A percentile compares a stretch with the other conserved stretches of the same genome.
These are phyloP conservation scores for Lordiphosa mommai DNA, from an alignment of 1,140 invertebrate genomes.

Conservation along the genomic window DNA sequence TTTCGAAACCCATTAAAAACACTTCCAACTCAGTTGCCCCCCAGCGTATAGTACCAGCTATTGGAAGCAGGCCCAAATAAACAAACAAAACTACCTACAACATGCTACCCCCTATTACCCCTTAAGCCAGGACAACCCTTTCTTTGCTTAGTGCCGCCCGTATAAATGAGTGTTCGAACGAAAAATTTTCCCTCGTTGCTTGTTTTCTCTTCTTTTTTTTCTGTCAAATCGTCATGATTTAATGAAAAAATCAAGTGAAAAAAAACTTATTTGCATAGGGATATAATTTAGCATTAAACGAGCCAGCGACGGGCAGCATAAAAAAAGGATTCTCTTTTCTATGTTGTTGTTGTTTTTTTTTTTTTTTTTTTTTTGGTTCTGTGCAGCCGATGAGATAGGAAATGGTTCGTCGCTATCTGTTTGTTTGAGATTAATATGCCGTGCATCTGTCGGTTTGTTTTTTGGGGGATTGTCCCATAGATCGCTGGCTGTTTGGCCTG, in stretches of 20 bases:
- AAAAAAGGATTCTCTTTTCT: conserved; percentile 61
- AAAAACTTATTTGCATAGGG: conserved; percentile 74
- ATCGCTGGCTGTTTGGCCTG: conserved; percentile 33
- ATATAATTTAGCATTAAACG: conserved; percentile 78
- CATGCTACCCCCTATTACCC: neutral
- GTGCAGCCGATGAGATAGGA: conserved; percentile 60
- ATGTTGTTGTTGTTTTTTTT: conserved; percentile 59
- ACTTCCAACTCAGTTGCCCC: neutral
- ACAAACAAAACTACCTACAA: conserved; percentile 38
- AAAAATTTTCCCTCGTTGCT: conserved; percentile 14
- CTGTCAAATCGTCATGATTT: conserved; percentile 78
- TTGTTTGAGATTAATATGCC: conserved; percentile 77
- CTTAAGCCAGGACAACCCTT: conserved; percentile 36
- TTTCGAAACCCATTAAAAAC: conserved; percentile 42
- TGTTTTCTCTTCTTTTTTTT: conserved; percentile 18
- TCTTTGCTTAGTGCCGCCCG: conserved; percentile 39
- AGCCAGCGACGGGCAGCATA: conserved; percentile 29
- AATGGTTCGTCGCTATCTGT: conserved; percentile 67
- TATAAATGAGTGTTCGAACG: conserved; percentile 23
- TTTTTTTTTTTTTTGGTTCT: conserved; percentile 18
- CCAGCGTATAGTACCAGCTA: conserved; percentile 4
- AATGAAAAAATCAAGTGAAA: conserved; percentile 74
- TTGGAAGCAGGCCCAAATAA: conserved; percentile 20
- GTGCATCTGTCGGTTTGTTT: conserved; percentile 69
- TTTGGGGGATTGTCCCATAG: conserved; percentile 41